Evolutionary conservation across 2,888 invertebrate genomes (phyloP), one percentile per base, ranked within the genome.

Genomic region (Cryptocephalus primarius): DNA sequence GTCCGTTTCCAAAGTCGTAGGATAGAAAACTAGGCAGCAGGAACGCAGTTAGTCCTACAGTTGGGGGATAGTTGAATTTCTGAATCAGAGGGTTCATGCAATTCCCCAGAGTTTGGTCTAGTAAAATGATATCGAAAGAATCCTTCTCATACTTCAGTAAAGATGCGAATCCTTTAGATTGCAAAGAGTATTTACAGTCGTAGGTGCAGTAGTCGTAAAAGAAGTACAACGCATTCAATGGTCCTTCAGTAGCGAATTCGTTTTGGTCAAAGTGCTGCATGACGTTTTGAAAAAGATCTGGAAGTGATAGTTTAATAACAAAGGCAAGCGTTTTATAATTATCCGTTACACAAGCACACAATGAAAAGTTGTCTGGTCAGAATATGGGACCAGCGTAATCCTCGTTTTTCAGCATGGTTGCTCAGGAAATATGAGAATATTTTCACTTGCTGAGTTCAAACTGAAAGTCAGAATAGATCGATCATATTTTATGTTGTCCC

Each of bases 101-200:
- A 1, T 46, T 33, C 1, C 58, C 56, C 2, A 50, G 33, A 1
- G 58, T 58, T 12, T 61, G 46, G 43, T 66, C 66, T 9, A 58
- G 48, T 2, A 67, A 46, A 10, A 67, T 58, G 6, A 61, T 39
- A 49, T 66, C 66, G 45, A 65, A 63, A 44, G 61, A 64, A 47
- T 60, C 52, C 33, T 57, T 43, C 0, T 64, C 60, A 49, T 66
- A 61, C 31, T 60, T 53, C 40, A 59, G 44, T 4, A 63, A 48
- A 12, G 43, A 45, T 33, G 59, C 43, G 12, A 64, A 56, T 1
- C 64, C 64, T 9, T 60, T 54, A 0, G 64, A 45, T 13, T 45
- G 33, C 10, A 48, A 40, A 8, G 46, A 36, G 22, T 48, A 33
- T 9, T 49, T 44, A 14, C 51, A 52, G 10, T 39, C 32, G 8